Evolutionary conservation across 2,113 vertebrate genomes (phyloP).

Genomic region (Tricholaema leucomelas): DNA sequence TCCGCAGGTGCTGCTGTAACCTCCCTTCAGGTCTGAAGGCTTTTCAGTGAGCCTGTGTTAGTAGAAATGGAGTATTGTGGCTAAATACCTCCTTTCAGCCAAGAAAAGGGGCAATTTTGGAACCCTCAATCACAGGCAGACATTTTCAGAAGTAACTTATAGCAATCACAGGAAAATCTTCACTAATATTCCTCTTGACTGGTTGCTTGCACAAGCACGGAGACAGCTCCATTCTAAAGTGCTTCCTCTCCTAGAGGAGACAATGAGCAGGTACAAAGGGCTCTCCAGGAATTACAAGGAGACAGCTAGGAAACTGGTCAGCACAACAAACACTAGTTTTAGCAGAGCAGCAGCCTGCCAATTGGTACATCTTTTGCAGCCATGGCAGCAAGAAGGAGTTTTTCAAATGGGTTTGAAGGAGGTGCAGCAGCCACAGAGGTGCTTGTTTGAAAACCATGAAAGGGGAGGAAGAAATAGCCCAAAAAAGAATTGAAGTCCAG

Average conservation of each 20-base stretch:
- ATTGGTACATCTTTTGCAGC: slow-evolving; percentile 33
- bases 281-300: background rate
- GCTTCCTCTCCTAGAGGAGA: background rate
- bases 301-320: slow-evolving; percentile 13
- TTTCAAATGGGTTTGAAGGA: slow-evolving; percentile 36
- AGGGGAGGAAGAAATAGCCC: background rate
- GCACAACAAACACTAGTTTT: background rate
- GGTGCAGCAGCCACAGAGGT: background rate
- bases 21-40: background rate
- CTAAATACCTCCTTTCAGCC: background rate
- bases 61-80: background rate
- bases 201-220: background rate
- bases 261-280: background rate
- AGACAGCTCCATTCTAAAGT: background rate
- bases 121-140: background rate
- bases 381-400: slow-evolving; percentile 18
- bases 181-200: background rate
- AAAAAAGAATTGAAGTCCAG: background rate
- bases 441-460: slow-evolving; percentile 15
- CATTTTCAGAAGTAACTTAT: background rate
- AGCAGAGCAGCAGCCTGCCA: slow-evolving; percentile 8
- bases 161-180: background rate
- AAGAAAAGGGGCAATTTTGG: background rate
- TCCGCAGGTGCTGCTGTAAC: background rate
- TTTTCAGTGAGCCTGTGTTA: background rate